These are phyloP conservation scores for Trachurus trachurus DNA, from an alignment of 2,797 vertebrate species.

Conservation along the genomic window DNA sequence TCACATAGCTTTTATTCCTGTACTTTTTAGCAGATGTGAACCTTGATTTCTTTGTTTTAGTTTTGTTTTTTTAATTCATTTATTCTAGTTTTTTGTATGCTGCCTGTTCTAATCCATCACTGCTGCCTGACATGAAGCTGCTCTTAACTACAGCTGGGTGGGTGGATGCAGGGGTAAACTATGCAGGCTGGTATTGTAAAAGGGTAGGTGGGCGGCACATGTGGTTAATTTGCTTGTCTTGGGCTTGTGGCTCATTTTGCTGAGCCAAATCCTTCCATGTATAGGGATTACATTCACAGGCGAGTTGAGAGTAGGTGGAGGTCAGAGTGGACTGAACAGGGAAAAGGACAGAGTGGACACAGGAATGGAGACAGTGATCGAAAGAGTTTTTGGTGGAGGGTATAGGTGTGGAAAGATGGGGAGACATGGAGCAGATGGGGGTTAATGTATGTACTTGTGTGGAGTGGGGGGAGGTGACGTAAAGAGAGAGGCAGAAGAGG, in stretches of 20 bases:
- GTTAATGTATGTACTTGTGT: slow-evolving; percentile 52
- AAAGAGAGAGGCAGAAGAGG: slow-evolving; percentile 28
- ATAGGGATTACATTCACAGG: slow-evolving; percentile 68
- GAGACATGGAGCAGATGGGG: slow-evolving; percentile 47
- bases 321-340: slow-evolving; percentile 60
- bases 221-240: slow-evolving; percentile 70
- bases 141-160: slow-evolving; percentile 52
- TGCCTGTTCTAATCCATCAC: slow-evolving; percentile 42
- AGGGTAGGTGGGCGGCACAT: slow-evolving; percentile 64
- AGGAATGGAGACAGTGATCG: slow-evolving; percentile 45
- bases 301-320: slow-evolving; percentile 68
- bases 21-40: background rate
- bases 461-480: slow-evolving; percentile 45
- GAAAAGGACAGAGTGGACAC: slow-evolving; percentile 25
- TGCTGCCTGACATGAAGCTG: slow-evolving; percentile 22
- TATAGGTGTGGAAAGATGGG: slow-evolving; percentile 44
- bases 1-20: slow-evolving; percentile 9
- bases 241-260: slow-evolving; percentile 67
- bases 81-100: background rate
- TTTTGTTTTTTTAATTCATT: slow-evolving; percentile 1
- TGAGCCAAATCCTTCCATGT: slow-evolving; percentile 80
- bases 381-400: slow-evolving; percentile 37
- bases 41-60: background rate
- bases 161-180: slow-evolving; percentile 44
- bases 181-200: slow-evolving; percentile 54